A percentile compares a stretch with the other conserved stretches of the same genome.
These are phyloP conservation scores for Solenopsis fugax DNA, from an alignment of 1,140 invertebrate species.

Conservation along the genomic window DNA sequence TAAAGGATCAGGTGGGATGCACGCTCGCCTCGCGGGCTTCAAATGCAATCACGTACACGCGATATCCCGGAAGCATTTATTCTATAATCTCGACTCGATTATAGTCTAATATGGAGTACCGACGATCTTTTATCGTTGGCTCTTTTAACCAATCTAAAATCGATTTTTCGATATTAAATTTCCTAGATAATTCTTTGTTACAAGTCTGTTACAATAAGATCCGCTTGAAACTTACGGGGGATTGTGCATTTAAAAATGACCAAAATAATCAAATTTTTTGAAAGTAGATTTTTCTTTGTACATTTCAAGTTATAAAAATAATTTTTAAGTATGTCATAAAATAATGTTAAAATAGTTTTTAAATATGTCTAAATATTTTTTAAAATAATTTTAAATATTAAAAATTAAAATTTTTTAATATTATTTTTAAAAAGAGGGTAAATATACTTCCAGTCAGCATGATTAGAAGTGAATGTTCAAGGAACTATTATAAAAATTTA, in stretches of 20 bases:
- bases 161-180: constrained; percentile 7
- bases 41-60: neutral
- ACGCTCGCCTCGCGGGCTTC: neutral
- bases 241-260: neutral
- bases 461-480: too few relatives aligned
- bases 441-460: neutral
- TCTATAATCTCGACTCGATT: neutral
- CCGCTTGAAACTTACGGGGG: neutral
- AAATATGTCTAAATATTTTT: neutral
- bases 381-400: neutral
- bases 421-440: neutral
- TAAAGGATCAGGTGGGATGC: constrained; percentile 17
- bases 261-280: neutral
- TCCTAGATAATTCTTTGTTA: neutral
- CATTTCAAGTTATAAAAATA: neutral
- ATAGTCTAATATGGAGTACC: neutral
- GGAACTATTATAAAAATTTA: neutral
- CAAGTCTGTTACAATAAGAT: neutral
- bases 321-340: too few relatives aligned
- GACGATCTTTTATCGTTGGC: neutral
- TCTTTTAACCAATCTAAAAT: neutral
- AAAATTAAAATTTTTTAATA: too few relatives aligned
- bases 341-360: neutral
- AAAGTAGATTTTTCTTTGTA: neutral
- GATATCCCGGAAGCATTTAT: neutral